Evolutionary conservation across 2,888 invertebrate species (phyloP).

Genomic region (Andricus quercusramuli): DNA sequence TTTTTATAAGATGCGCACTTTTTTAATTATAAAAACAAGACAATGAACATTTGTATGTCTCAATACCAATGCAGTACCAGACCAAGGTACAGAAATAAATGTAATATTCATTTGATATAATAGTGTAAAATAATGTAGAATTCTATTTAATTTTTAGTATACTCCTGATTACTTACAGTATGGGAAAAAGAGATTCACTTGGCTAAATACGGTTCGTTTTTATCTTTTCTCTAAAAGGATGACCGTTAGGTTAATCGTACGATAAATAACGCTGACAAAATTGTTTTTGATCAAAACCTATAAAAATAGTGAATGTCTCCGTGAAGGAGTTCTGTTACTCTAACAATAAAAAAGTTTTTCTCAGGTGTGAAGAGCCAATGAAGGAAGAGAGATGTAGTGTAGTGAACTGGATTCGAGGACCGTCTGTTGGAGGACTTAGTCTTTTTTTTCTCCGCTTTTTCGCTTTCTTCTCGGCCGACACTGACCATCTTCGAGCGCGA

Average conservation of each 20-base stretch:
- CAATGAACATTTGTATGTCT: too few species aligned
- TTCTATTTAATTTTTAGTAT: too few species aligned
- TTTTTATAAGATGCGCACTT: too few species aligned
- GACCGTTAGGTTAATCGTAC: background rate
- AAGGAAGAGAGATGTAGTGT: background rate
- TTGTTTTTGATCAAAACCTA: background rate
- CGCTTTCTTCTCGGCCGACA: conserved; percentile 26
- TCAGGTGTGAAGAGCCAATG: background rate
- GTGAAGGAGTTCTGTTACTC: conserved; percentile 1
- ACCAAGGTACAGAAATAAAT: too few species aligned
- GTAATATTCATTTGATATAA: too few species aligned
- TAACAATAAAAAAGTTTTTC: conserved; percentile 13
- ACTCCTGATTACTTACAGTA: too few species aligned
- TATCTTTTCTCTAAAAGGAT: background rate
- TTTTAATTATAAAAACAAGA: too few species aligned
- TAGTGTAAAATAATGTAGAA: too few species aligned
- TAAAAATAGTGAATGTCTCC: background rate
- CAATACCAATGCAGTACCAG: too few species aligned
- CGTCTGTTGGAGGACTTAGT: conserved; percentile 13
- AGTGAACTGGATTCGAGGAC: conserved; percentile 19
- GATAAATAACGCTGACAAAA: background rate
- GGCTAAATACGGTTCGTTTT: background rate
- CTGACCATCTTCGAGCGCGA: conserved; percentile 44
- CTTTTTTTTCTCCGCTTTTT: background rate
- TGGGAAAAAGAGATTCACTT: background rate